phyloP scores from a whole-genome alignment of 2,797 vertebrate species.

The Novumbra hubbsi region DNA sequence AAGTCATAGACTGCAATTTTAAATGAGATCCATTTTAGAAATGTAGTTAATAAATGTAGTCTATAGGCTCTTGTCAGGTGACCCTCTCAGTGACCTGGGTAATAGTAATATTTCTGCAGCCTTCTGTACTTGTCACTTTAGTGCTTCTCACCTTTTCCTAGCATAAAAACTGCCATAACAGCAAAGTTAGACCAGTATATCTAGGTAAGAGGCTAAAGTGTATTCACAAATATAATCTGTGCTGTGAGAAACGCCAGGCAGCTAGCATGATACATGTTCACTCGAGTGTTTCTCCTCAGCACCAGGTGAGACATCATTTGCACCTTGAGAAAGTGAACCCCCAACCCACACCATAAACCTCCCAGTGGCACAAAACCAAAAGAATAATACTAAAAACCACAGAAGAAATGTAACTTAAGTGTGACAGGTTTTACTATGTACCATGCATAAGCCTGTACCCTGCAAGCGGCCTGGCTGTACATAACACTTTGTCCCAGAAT shows the following conservation, averaged over 20 bases:
- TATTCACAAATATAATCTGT: constrained; percentile 53
- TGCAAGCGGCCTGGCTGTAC: not conserved
- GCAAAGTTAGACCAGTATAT: constrained; percentile 42
- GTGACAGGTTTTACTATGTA: constrained; percentile 27
- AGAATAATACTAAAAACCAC: constrained; percentile 8
- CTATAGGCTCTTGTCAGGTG: constrained; percentile 24
- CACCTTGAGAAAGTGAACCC: constrained; percentile 18
- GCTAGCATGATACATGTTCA: constrained; percentile 35
- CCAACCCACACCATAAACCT: constrained; percentile 23
- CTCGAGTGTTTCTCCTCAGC: constrained; percentile 23
- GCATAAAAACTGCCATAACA: constrained; percentile 40
- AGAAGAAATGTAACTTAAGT: constrained; percentile 15
- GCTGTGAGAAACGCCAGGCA: constrained; percentile 44
- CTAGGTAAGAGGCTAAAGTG: constrained; percentile 44
- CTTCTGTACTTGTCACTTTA: constrained; percentile 31
- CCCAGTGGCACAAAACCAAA: constrained; percentile 33
- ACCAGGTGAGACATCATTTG: constrained; percentile 27
- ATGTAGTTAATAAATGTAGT: constrained; percentile 21
- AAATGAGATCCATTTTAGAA: constrained; percentile 37
- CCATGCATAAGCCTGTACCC: not conserved
- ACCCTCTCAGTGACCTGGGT: constrained; percentile 24
- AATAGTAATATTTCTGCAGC: constrained; percentile 23
- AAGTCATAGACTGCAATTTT: constrained; percentile 53
- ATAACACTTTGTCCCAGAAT: constrained; percentile 1
- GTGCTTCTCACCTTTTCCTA: constrained; percentile 48